Evolutionary conservation across 2,888 invertebrate genomes (phyloP).

Genomic region (Peribatodes rhomboidaria): DNA sequence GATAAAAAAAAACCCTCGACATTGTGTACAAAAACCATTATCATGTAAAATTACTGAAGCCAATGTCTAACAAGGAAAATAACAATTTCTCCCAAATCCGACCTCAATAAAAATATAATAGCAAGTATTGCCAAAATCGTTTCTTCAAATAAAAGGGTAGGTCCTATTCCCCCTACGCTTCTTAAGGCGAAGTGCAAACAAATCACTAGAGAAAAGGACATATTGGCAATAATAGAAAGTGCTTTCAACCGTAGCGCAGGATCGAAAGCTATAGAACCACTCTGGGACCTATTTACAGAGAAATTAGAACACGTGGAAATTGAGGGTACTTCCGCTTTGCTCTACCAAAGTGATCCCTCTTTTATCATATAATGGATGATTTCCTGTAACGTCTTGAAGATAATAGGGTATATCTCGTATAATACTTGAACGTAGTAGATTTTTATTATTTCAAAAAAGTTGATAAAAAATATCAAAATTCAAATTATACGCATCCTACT

Average conservation of each 20-base stretch:
- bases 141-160: slow-evolving; percentile 24
- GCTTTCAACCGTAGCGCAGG: slow-evolving; percentile 15
- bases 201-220: slow-evolving; percentile 38
- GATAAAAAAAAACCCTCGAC: background rate
- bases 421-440: too few relatives aligned
- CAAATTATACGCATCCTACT: too few relatives aligned
- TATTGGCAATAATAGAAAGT: slow-evolving; percentile 35
- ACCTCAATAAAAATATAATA: slow-evolving; percentile 20
- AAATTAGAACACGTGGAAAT: too few relatives aligned
- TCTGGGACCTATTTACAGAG: too few relatives aligned
- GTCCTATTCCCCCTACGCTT: slow-evolving; percentile 15
- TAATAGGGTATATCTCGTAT: too few relatives aligned
- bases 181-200: slow-evolving; percentile 29
- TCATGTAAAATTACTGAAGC: slow-evolving; percentile 18
- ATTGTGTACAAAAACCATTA: background rate
- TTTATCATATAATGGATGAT: too few relatives aligned
- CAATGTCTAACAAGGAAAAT: slow-evolving; percentile 17
- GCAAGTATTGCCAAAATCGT: slow-evolving; percentile 10
- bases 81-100: slow-evolving; percentile 11
- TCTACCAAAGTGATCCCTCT: too few relatives aligned
- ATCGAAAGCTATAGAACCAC: background rate
- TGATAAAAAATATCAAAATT: too few relatives aligned
- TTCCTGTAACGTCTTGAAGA: too few relatives aligned
- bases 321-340: too few relatives aligned
- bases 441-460: too few relatives aligned